phyloP scores from a whole-genome alignment of 1,140 invertebrate species.

The Papilio glaucus region DNA sequence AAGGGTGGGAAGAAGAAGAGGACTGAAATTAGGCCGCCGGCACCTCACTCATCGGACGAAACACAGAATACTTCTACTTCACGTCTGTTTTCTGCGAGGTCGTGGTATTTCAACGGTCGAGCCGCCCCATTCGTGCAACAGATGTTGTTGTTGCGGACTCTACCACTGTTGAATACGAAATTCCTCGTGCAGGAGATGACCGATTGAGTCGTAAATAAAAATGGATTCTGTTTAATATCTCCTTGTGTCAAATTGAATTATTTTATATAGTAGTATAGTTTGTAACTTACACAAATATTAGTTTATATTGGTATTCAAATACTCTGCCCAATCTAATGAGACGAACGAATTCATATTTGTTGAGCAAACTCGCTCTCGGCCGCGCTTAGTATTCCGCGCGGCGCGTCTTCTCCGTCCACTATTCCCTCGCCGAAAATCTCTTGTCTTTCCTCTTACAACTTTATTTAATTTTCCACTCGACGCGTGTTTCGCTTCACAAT shows the following conservation, averaged over 20 bases:
- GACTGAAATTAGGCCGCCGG: too few species aligned
- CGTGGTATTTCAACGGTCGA: too few species aligned
- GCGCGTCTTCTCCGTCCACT: not conserved
- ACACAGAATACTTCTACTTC: too few species aligned
- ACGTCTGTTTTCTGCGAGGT: too few species aligned
- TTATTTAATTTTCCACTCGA: constrained; percentile 18
- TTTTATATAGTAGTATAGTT: not conserved
- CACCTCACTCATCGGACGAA: too few species aligned
- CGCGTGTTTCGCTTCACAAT: constrained; percentile 12
- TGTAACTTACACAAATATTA: constrained; percentile 3
- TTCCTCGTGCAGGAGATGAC: too few species aligned
- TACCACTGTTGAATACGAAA: too few species aligned
- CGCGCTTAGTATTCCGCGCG: constrained; percentile 6
- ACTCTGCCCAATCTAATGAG: not conserved
- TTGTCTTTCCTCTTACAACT: constrained; percentile 17
- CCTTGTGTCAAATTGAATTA: not conserved
- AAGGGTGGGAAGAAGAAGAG: too few species aligned
- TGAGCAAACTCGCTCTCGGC: not conserved
- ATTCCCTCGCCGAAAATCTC: not conserved
- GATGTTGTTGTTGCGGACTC: too few species aligned
- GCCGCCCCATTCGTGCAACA: too few species aligned
- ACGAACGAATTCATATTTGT: constrained; percentile 11
- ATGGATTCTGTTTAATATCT: too few species aligned
- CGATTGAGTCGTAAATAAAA: too few species aligned
- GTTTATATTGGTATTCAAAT: constrained; percentile 18